Conservation (phyloP, 1,140 invertebrate species). For the Ditylenchus dipsaci region DNA sequence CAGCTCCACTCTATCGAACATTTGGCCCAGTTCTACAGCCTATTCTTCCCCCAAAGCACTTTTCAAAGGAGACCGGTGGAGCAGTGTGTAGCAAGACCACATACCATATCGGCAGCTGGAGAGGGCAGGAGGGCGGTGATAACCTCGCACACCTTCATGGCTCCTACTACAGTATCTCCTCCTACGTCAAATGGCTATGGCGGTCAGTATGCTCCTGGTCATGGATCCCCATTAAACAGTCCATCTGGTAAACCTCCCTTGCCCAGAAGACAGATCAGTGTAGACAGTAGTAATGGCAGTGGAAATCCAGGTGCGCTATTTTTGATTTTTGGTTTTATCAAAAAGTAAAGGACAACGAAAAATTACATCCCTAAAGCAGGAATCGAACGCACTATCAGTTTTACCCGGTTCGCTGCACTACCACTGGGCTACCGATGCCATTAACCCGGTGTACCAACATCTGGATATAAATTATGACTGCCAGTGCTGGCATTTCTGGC, state of each 20-base stretch:
- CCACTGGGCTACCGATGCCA: no score
- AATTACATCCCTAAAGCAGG: no score
- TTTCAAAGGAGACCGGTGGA: background rate
- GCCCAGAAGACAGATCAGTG: constrained; percentile 1
- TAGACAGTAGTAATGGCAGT: background rate
- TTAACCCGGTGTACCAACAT: no score
- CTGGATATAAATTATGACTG: no score
- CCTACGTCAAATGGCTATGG: background rate
- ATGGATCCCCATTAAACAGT: background rate
- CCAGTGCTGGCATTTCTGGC: no score
- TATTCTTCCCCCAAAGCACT: background rate
- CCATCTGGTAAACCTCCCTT: constrained; percentile 19
- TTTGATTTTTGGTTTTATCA: no score
- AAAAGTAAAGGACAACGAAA: no score
- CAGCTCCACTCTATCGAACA: background rate
- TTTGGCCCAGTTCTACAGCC: background rate
- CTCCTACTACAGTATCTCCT: constrained; percentile 4
- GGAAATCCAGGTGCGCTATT: background rate
- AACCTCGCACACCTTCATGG: constrained; percentile 24
- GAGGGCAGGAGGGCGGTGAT: constrained; percentile 7
- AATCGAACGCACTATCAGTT: no score
- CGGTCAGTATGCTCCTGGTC: background rate
- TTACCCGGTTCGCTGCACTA: no score
- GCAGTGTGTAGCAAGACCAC: background rate
- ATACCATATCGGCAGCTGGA: constrained; percentile 6